Percentiles rank a stretch among this genome's conserved stretches.
These are phyloP conservation scores for Ostrea edulis DNA, from an alignment of 1,140 invertebrate genomes.

Conservation along the genomic window DNA sequence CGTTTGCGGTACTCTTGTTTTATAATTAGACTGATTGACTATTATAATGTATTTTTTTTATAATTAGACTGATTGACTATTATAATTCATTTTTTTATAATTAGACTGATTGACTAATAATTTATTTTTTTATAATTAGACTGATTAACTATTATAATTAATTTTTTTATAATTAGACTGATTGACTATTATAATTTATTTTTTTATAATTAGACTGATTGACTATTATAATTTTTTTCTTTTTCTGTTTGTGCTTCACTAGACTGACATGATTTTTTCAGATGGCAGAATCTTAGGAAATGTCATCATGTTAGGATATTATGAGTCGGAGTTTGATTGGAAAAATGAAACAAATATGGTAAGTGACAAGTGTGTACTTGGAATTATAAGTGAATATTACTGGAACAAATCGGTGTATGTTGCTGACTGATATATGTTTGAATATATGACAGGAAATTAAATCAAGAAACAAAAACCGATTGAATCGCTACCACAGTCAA, in stretches of 20 bases:
- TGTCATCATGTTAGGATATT: slow-evolving; percentile 80
- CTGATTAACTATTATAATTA: too few relatives aligned
- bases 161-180: not conserved
- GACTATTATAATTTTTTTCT: too few relatives aligned
- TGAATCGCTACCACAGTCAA: slow-evolving; percentile 80
- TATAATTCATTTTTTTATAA: too few relatives aligned
- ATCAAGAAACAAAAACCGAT: slow-evolving; percentile 64
- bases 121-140: too few relatives aligned
- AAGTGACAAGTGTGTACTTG: not conserved
- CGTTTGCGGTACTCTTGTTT: too few relatives aligned
- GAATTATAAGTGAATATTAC: not conserved
- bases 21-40: too few relatives aligned
- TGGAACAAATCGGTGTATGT: not conserved
- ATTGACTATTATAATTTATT: not conserved
- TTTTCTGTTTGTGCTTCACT: not conserved
- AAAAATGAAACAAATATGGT: slow-evolving; percentile 73
- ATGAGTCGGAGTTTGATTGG: slow-evolving; percentile 81
- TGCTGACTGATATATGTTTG: not conserved
- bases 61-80: too few relatives aligned
- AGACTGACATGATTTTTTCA: slow-evolving; percentile 60
- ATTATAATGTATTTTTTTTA: too few relatives aligned
- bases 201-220: not conserved
- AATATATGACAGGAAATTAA: slow-evolving; percentile 3
- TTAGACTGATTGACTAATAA: too few relatives aligned
- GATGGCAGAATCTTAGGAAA: slow-evolving; percentile 79